phyloP scores from a whole-genome alignment of 2,113 vertebrate species.

The Eudyptes chrysolophus region DNA sequence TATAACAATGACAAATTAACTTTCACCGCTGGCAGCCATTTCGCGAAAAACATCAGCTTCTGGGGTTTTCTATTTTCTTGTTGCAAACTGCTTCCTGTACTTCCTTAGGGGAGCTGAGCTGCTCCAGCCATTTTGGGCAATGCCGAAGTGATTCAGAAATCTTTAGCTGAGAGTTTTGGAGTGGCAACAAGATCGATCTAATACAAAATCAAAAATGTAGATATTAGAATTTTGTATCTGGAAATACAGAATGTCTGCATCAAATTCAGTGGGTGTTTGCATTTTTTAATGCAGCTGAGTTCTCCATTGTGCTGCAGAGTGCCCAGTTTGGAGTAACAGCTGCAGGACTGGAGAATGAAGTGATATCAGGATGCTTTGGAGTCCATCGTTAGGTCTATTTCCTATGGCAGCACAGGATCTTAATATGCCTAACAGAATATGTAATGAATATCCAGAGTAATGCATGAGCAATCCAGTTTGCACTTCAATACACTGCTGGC shows the following conservation, averaged over 20 bases:
- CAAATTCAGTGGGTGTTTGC: not conserved
- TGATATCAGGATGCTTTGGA: not conserved
- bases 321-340: not conserved
- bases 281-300: not conserved
- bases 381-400: not conserved
- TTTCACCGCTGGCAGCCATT: not conserved
- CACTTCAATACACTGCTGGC: not conserved
- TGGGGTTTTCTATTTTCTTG: not conserved
- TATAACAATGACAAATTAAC: conserved; percentile 21
- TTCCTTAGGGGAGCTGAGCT: not conserved
- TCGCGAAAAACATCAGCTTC: not conserved
- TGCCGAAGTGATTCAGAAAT: not conserved
- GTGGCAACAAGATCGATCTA: accelerated
- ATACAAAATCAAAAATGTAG: not conserved
- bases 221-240: not conserved
- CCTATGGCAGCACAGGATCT: not conserved
- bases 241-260: not conserved
- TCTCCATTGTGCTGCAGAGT: not conserved
- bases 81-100: not conserved
- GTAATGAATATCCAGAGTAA: not conserved
- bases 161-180: not conserved
- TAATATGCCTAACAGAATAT: not conserved
- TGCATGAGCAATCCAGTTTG: not conserved
- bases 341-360: not conserved
- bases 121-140: not conserved